phyloP scores from a whole-genome alignment of 2,797 vertebrate genomes.

The Benthosema pterotum region DNA sequence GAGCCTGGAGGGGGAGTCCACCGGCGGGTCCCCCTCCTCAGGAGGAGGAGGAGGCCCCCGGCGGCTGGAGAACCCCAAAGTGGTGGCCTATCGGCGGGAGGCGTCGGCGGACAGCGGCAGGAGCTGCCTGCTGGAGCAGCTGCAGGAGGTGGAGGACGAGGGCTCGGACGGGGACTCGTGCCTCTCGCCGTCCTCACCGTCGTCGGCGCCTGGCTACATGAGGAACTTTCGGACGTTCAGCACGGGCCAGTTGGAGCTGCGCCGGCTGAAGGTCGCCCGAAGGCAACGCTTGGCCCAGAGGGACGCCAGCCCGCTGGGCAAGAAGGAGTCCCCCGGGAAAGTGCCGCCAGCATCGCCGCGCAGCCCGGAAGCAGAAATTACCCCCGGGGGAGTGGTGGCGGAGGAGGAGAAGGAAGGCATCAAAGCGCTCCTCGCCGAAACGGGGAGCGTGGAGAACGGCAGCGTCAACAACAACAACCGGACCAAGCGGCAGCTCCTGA shows the following conservation, averaged over 20 bases:
- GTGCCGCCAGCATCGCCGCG: neutral
- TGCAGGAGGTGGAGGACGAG: slow-evolving; percentile 81
- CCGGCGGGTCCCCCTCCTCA: neutral
- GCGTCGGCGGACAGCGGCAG: slow-evolving; percentile 52
- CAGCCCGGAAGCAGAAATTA: slow-evolving; percentile 15
- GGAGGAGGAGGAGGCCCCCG: slow-evolving; percentile 6
- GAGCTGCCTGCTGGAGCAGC: slow-evolving; percentile 75
- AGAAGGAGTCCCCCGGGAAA: slow-evolving; percentile 16
- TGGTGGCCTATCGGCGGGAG: slow-evolving; percentile 53
- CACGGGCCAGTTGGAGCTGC: slow-evolving; percentile 91
- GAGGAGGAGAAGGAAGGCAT: neutral
- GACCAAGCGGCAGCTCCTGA: slow-evolving; percentile 59
- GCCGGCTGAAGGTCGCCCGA: slow-evolving; percentile 75
- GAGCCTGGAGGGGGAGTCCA: slow-evolving; percentile 65
- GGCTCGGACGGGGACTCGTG: slow-evolving; percentile 63
- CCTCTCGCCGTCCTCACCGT: slow-evolving; percentile 40
- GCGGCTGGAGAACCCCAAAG: slow-evolving; percentile 59
- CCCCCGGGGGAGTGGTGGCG: neutral
- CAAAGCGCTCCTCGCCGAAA: slow-evolving; percentile 2
- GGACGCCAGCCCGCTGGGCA: slow-evolving; percentile 29
- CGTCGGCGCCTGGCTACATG: slow-evolving; percentile 64
- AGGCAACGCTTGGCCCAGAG: slow-evolving; percentile 42
- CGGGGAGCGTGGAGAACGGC: slow-evolving; percentile 28
- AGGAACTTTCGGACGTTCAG: slow-evolving; percentile 90
- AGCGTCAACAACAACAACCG: slow-evolving; percentile 18